phyloP scores from a whole-genome alignment of 2,113 vertebrate genomes.

The Sylvietta virens region DNA sequence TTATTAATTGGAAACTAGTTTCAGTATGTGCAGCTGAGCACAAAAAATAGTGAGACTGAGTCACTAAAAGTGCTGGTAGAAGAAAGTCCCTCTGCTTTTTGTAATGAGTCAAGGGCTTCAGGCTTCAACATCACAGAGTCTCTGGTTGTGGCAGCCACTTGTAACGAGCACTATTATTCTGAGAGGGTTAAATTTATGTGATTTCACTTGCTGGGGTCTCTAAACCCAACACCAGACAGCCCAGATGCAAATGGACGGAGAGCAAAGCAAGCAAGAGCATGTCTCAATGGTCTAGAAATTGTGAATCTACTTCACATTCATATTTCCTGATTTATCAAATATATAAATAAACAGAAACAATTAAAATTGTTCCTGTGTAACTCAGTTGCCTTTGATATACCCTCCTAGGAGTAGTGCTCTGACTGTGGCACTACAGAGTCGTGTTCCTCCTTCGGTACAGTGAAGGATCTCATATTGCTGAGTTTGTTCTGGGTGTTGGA shows the following conservation, averaged over 20 bases:
- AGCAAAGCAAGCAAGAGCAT: background rate
- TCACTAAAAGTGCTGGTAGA: background rate
- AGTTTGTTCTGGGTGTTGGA: background rate
- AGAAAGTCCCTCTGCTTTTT: background rate
- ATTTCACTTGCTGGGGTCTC: background rate
- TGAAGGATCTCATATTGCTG: background rate
- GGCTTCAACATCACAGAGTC: background rate
- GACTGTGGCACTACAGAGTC: background rate
- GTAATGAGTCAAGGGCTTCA: rapidly evolving
- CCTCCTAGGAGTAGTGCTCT: background rate
- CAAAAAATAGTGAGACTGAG: background rate
- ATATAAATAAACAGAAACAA: background rate
- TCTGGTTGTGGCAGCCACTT: background rate
- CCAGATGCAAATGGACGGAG: background rate
- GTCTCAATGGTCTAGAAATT: background rate
- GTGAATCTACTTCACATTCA: background rate
- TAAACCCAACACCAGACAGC: background rate
- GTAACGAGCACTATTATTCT: background rate
- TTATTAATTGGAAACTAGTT: slow-evolving; percentile 19
- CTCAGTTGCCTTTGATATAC: background rate
- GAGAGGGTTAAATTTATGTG: background rate
- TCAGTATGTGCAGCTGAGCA: background rate
- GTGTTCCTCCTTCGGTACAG: background rate
- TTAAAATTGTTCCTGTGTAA: rapidly evolving
- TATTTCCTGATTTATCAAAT: background rate